These are phyloP conservation scores for Lordiphosa andalusiaca DNA, from an alignment of 2,888 invertebrate species.

Conservation along the genomic window DNA sequence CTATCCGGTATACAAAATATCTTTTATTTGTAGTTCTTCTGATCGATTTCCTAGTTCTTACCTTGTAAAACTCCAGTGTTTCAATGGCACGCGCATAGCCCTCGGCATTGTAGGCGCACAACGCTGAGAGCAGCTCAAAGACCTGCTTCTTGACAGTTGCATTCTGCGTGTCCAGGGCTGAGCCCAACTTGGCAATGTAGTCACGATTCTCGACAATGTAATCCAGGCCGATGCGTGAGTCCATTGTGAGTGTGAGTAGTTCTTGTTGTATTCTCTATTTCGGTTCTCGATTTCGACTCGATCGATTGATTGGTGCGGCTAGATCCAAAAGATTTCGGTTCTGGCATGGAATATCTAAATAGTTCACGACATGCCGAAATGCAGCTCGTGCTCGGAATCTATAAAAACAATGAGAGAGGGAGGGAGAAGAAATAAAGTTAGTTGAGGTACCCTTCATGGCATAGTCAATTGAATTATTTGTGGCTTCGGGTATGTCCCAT, in stretches of 20 bases:
- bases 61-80: slow-evolving; percentile 96
- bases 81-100: slow-evolving; percentile 93
- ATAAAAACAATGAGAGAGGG: slow-evolving; percentile 32
- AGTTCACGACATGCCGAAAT: slow-evolving; percentile 61
- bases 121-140: slow-evolving; percentile 95
- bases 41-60: slow-evolving; percentile 78
- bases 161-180: slow-evolving; percentile 94
- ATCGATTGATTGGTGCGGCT: slow-evolving; percentile 56
- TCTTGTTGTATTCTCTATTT: slow-evolving; percentile 13
- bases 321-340: slow-evolving; percentile 52
- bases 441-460: slow-evolving; percentile 46
- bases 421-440: slow-evolving; percentile 9
- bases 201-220: slow-evolving; percentile 96
- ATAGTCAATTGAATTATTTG: slow-evolving; percentile 21
- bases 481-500: slow-evolving; percentile 34
- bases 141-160: slow-evolving; percentile 97
- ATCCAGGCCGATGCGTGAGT: slow-evolving; percentile 95
- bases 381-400: slow-evolving; percentile 61
- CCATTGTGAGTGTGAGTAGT: slow-evolving; percentile 82
- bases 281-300: slow-evolving; percentile 29
- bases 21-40: neutral
- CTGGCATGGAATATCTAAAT: slow-evolving; percentile 60
- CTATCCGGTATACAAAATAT: slow-evolving; percentile 81
- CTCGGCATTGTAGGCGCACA: slow-evolving; percentile 96
- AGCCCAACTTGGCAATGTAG: slow-evolving; percentile 93